Evolutionary conservation across 2,888 invertebrate genomes (phyloP), one percentile per base, ranked within the genome.

Genomic region (Megaustenia siamemsis): DNA sequence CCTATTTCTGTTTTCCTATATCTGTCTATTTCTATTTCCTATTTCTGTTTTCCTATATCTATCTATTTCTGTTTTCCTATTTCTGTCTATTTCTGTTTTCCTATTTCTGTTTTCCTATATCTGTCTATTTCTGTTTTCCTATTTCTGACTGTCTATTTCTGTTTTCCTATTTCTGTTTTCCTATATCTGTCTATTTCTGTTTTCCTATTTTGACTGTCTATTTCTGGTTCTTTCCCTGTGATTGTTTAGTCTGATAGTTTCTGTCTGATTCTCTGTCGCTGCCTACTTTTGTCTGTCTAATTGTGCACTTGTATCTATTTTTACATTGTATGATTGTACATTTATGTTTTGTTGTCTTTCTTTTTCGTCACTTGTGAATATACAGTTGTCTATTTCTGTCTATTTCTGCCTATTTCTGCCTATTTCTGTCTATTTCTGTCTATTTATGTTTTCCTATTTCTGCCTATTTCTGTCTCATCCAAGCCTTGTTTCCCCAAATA

Each of bases 281-380:
- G 12, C 18, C 60, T 78, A 1, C 35, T 68, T 43, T 35, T 45
- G 32, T 68, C 68, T 68, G 32, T 68, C 49, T 66, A 2, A 2
- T n/a, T 78, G 24, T 53, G 10, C n/a, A n/a, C n/a, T n/a, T 6
- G 15, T 77, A 12, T 77, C 53, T 53, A 10, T 43, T 35, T 53
- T 4, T 77, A 49, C n/a, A 5, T 53, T 56, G 49, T 3, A 53
- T 56, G 49, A 49, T 49, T 18, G 12, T 49, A 15, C 1, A 21
- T 56, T 5, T 56, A 21, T 56, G 21, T 56, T n/a, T 56, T 4
- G 49, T 56, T 77, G 10, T 77, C 77, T 77, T 4, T 77, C 77
- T 77, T 4, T 77, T 56, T 77, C 15, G 49, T 5, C 5, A 6
- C 40, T 35, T 24, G 8, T 24, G 8, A 4, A 6, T 45, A 21